Conservation (phyloP, 2,888 invertebrate genomes). For the Eupithecia tripunctaria region DNA sequence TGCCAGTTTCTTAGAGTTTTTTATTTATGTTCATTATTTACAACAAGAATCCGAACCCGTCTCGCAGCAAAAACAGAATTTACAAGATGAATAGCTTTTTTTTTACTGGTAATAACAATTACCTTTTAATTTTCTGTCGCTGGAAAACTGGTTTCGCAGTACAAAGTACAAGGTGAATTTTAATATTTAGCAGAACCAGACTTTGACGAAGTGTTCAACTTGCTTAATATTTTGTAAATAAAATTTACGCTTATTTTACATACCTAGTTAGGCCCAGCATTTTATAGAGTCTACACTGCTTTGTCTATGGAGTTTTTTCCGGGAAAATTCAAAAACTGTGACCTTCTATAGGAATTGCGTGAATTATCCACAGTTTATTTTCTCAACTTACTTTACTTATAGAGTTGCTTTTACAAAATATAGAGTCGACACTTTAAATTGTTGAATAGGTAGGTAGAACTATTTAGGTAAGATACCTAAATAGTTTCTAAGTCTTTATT, state of each 20-base stretch:
- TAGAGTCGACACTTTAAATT: neutral
- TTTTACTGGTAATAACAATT: constrained; percentile 36
- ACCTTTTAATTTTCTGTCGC: constrained; percentile 34
- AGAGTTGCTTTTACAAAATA: neutral
- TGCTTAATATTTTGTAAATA: neutral
- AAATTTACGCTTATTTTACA: too few species aligned
- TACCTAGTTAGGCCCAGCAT: neutral
- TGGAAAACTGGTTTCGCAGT: constrained; percentile 39
- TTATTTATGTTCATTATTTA: constrained; percentile 41
- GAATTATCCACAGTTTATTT: too few species aligned
- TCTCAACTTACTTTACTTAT: too few species aligned
- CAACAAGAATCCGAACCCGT: constrained; percentile 39
- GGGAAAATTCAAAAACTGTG: neutral
- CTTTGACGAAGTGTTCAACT: neutral
- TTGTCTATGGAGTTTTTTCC: neutral
- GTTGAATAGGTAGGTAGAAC: too few species aligned
- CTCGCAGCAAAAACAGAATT: constrained; percentile 39
- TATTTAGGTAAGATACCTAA: too few species aligned
- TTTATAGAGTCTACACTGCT: neutral
- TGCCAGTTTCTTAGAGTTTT: neutral
- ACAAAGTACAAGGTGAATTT: constrained; percentile 41
- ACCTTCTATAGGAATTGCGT: neutral
- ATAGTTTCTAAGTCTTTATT: too few species aligned
- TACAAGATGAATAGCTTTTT: constrained; percentile 39
- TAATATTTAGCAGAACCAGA: neutral